phyloP scores from a whole-genome alignment of 2,113 vertebrate genomes.

The western clawed frog (Xenopus tropicalis) region DNA sequence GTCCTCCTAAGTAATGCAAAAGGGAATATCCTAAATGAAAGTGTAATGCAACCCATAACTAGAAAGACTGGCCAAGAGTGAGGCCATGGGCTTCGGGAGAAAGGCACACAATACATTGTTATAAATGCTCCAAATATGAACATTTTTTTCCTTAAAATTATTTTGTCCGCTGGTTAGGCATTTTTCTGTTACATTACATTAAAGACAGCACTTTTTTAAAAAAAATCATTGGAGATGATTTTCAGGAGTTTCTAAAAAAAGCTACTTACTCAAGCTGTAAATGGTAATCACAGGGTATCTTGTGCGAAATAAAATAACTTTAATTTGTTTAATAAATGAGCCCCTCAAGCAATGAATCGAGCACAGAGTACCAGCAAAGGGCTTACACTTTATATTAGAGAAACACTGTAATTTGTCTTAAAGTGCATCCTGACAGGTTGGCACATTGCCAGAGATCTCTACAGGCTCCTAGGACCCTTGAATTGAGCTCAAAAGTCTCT shows the following conservation, averaged over 20 bases:
- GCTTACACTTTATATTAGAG: not conserved
- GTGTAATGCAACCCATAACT: too few relatives aligned
- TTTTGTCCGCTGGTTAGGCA: too few relatives aligned
- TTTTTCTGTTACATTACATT: too few relatives aligned
- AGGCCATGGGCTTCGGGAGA: too few relatives aligned
- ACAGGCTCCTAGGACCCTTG: conserved; percentile 77
- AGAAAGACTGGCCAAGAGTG: too few relatives aligned
- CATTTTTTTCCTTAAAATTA: too few relatives aligned
- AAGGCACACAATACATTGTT: too few relatives aligned
- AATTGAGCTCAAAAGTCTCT: conserved; percentile 89
- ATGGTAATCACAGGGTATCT: not conserved
- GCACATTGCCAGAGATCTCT: conserved; percentile 58
- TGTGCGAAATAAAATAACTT: not conserved
- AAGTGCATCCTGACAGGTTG: conserved; percentile 4
- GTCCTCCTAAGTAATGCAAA: too few relatives aligned
- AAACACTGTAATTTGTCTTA: conserved; percentile 28
- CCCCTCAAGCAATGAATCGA: not conserved
- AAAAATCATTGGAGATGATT: too few relatives aligned
- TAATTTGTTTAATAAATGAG: not conserved
- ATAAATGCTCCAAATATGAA: too few relatives aligned
- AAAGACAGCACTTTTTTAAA: too few relatives aligned
- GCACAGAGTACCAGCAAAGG: not conserved
- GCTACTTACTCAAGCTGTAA: not conserved
- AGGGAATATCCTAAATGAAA: too few relatives aligned
- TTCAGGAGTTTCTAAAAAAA: not conserved